Percentiles rank a stretch among this genome's conserved stretches.
Conservation (phyloP, 2,113 vertebrate species). For the Otolemur garnettii region DNA sequence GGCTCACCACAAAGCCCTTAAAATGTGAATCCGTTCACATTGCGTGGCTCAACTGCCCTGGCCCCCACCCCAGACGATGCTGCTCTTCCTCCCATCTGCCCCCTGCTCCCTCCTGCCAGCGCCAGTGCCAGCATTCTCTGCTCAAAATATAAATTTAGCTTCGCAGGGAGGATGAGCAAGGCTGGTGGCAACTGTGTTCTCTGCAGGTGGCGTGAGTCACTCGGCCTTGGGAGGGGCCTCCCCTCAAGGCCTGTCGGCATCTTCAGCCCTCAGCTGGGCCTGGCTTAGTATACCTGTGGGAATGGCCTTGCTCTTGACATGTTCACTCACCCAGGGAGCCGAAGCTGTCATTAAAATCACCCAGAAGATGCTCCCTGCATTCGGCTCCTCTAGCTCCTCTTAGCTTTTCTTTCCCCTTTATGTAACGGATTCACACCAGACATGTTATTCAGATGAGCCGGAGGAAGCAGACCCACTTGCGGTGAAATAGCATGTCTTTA, state of each 20-base stretch:
- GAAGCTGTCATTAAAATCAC: neutral
- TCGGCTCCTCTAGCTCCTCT: neutral
- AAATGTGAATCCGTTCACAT: neutral
- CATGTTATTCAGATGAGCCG: neutral
- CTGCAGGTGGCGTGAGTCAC: slow-evolving; percentile 48
- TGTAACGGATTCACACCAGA: neutral
- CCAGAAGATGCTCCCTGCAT: neutral
- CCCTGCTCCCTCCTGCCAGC: neutral
- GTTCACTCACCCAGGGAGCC: neutral
- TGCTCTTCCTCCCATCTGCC: neutral
- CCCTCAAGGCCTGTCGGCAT: neutral
- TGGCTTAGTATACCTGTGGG: neutral
- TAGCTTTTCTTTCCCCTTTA: neutral
- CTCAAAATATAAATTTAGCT: slow-evolving; percentile 64
- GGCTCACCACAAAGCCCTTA: neutral
- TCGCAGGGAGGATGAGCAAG: neutral
- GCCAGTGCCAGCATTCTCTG: slow-evolving; percentile 28
- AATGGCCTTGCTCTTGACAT: rapidly evolving
- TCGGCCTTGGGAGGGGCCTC: neutral
- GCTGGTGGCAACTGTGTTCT: slow-evolving; percentile 15
- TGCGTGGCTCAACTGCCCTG: too few species aligned
- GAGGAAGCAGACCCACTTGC: neutral
- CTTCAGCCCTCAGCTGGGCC: neutral
- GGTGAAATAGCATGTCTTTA: neutral
- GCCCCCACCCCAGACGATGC: neutral